Conservation (phyloP, 2,888 invertebrate species). For the Caenorhabditis drosophilae region DNA sequence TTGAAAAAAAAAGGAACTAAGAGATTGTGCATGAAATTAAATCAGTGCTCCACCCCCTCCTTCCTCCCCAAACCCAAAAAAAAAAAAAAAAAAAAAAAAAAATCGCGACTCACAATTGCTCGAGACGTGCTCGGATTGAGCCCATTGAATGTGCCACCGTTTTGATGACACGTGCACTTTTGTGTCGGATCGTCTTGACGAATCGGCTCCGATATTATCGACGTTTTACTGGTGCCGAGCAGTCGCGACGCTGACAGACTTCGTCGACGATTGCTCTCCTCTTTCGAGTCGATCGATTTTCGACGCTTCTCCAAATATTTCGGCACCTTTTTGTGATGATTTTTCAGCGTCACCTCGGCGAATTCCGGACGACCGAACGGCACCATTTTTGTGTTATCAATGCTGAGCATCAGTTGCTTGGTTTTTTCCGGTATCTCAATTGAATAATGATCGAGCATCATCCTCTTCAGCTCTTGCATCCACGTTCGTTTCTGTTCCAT, state of each 20-base stretch:
- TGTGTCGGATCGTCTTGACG: slow-evolving; percentile 28
- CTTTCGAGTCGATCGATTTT: slow-evolving; percentile 42
- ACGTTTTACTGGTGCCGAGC: slow-evolving; percentile 39
- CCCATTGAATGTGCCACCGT: slow-evolving; percentile 28
- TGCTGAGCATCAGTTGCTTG: slow-evolving; percentile 55
- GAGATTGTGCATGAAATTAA: too few species aligned
- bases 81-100: background rate
- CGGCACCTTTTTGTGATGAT: slow-evolving; percentile 49
- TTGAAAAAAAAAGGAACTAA: background rate
- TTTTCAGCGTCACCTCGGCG: slow-evolving; percentile 46
- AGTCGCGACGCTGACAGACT: slow-evolving; percentile 47
- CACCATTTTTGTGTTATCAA: slow-evolving; percentile 51
- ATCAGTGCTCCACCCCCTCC: too few species aligned
- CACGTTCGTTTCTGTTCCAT: slow-evolving; percentile 85
- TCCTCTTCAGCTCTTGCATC: slow-evolving; percentile 82
- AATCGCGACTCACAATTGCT: slow-evolving; percentile 15
- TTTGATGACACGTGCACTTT: slow-evolving; percentile 46
- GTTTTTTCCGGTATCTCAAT: slow-evolving; percentile 57
- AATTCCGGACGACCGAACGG: slow-evolving; percentile 55
- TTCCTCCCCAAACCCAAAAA: too few species aligned
- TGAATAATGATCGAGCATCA: slow-evolving; percentile 74
- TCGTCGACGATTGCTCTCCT: slow-evolving; percentile 30
- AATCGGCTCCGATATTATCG: slow-evolving; percentile 24
- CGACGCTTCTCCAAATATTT: slow-evolving; percentile 51
- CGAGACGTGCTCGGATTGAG: slow-evolving; percentile 20